Conservation (phyloP, 2,797 vertebrate species). For the Liparis tanakae region DNA sequence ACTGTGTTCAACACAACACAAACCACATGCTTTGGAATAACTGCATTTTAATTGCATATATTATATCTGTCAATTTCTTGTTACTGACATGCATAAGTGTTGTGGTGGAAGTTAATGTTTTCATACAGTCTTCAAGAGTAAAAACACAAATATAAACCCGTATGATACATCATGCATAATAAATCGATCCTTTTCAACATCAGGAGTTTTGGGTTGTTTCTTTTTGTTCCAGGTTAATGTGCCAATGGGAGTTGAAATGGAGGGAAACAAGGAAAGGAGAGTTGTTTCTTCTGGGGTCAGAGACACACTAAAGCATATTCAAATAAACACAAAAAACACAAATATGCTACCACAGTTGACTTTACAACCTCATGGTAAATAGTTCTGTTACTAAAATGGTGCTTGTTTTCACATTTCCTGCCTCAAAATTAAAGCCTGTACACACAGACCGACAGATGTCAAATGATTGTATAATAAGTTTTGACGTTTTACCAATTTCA, state of each 20-base stretch:
- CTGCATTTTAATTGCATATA: slow-evolving; percentile 61
- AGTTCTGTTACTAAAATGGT: slow-evolving; percentile 9
- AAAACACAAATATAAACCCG: slow-evolving; percentile 30
- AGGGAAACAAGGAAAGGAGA: slow-evolving; percentile 34
- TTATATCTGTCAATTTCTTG: slow-evolving; percentile 14
- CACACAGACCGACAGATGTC: slow-evolving; percentile 9
- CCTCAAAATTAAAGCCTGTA: slow-evolving; percentile 10
- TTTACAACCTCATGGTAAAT: slow-evolving; percentile 1
- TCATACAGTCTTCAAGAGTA: slow-evolving; percentile 2
- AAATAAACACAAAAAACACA: slow-evolving; percentile 37
- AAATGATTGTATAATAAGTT: slow-evolving; percentile 3
- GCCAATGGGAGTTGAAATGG: slow-evolving; percentile 18
- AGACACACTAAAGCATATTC: slow-evolving; percentile 23
- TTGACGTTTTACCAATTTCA: slow-evolving; percentile 1
- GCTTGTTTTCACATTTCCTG: slow-evolving; percentile 15
- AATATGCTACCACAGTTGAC: slow-evolving; percentile 18
- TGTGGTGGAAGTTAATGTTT: slow-evolving; percentile 7
- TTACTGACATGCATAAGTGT: not conserved
- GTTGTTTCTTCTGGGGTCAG: slow-evolving; percentile 37
- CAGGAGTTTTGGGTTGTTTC: slow-evolving; percentile 80
- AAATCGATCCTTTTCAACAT: slow-evolving; percentile 41
- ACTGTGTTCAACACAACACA: slow-evolving; percentile 26
- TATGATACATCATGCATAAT: slow-evolving; percentile 5
- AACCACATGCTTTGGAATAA: slow-evolving; percentile 41
- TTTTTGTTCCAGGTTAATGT: slow-evolving; percentile 64